Base-by-base conservation (phyloP, 2,797 vertebrate species). In the Rhynchotus rufescens region DNA sequence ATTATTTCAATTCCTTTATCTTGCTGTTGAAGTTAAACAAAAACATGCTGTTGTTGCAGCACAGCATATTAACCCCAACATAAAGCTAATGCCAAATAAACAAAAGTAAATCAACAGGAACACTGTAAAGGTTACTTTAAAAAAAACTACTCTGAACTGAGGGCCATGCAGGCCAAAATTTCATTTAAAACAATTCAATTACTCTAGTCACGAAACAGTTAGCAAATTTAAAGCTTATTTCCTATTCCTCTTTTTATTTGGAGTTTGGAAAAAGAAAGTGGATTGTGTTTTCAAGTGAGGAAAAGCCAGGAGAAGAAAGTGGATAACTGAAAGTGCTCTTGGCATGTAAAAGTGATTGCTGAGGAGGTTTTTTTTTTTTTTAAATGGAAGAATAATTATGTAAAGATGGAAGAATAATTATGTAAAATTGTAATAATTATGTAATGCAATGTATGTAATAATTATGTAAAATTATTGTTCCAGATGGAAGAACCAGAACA, bases 1-100 rank as follows among this genome's bases (percentile, higher is more conserved):
- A 56, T 76, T 61, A 11, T 8, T 8, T 62, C 40, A 1, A 84
- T 87, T 84, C 92, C 57, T 91, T 95, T 89, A 80, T 90, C 79
- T 83, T 90, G 34, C 73, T 87, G 88, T 86, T 91, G 30, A 85
- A 91, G 83, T 86, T 66, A 80, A 94, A 90, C 84, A 89, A 69
- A 76, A 44, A 56, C 25, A 60, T 77, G 47, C 40, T 88, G 90
- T 88, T 74, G 83, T 56, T 92, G 78, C 66, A 78, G 71, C 0
- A 0, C 7, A 89, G 73, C 38, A 57, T 52, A 74, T 85, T 95
- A 93, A 88, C 86, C 84, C 93, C 79, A 92, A 61, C 76, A 82
- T 59, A 49, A 23, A 91, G 64, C 47, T 81, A 73, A 3, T 76
- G 51, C n/a, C 80, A 76, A 77, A 74, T 47, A 92, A 92, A 92